A percentile compares a stretch with the other conserved stretches of the same genome.
These are phyloP conservation scores for Baronia brevicornis DNA, from an alignment of 2,888 invertebrate species.

Conservation along the genomic window DNA sequence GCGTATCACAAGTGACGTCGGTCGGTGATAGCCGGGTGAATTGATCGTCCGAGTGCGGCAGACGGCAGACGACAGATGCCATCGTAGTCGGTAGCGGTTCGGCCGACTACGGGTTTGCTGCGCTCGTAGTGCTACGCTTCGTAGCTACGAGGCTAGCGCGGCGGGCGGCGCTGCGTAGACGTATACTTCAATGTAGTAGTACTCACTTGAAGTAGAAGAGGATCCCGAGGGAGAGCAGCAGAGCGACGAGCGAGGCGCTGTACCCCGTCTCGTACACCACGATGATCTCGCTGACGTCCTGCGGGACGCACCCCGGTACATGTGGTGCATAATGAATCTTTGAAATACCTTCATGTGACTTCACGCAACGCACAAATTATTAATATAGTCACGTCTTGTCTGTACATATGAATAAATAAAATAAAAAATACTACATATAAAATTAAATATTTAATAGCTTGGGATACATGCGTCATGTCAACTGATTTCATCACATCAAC, in stretches of 20 bases:
- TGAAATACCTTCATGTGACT: background rate
- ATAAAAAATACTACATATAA: too few species aligned
- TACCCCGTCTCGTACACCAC: slow-evolving; percentile 91
- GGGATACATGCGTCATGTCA: too few species aligned
- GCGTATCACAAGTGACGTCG: too few species aligned
- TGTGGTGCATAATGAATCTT: background rate
- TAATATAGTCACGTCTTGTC: too few species aligned
- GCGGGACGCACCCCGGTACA: slow-evolving; percentile 13
- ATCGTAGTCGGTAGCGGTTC: background rate
- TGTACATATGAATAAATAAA: too few species aligned
- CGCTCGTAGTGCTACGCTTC: too few species aligned
- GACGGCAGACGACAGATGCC: too few species aligned
- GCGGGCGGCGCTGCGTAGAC: background rate
- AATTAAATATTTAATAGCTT: too few species aligned
- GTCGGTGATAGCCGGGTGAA: too few species aligned
- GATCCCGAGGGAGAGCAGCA: slow-evolving; percentile 87
- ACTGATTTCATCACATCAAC: too few species aligned
- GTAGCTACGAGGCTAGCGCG: background rate
- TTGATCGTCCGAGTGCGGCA: too few species aligned
- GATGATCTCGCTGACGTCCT: slow-evolving; percentile 76
- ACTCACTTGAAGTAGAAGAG: slow-evolving; percentile 91
- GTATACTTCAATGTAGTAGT: background rate
- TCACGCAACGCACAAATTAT: background rate
- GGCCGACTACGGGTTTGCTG: too few species aligned
- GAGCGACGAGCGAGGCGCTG: slow-evolving; percentile 88